Evolutionary conservation across 2,113 vertebrate genomes (phyloP), one percentile per base, ranked within the genome.

Genomic region (Spilogale gracilis): DNA sequence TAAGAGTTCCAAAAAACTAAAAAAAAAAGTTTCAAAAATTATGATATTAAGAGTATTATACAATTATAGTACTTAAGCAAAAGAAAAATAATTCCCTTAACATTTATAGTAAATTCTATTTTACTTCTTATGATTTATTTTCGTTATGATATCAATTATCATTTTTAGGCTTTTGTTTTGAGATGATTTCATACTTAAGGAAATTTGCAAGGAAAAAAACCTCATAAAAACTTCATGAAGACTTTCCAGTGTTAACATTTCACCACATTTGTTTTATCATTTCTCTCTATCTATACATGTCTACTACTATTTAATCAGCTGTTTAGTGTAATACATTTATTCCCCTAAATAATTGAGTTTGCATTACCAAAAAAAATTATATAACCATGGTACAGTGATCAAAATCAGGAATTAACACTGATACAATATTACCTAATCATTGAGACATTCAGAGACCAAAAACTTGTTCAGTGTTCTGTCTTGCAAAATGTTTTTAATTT

Each of bases 101-200:
- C 48, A 56, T 71, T 78, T 82, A 87, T 82, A 67, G 5, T 61
- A 48, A 38, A 6, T 67, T 58, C 9, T 85, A 0, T 3, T 17
- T 6, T 60, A n/a, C 48, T 91, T 52, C 5, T 94, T 56, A 79
- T 60, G 14, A 48, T 45, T 78, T 65, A 1, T 91, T 60, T 20
- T 56, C 82, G 67, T 65, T 48, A 38, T 83, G 50, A 9, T 67
- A 38, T 25, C 4, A 76, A 5, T 79, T 88, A 9, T 1, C 14
- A 83, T 58, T 82, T 92, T 79, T 61, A 90, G 71, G 27, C 6
- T 48, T 88, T 89, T n/a, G 69, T n/a, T 90, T 87, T 60, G 21
- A 67, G 43, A 48, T 84, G 27, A 74, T 84, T 73, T 87, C 3
- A 85, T 2, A 76, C 18, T 14, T 45, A 27, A 25, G 65, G 63